These are phyloP conservation scores for Hemichromis elongatus DNA, from an alignment of 2,113 vertebrate species.

Conservation along the genomic window DNA sequence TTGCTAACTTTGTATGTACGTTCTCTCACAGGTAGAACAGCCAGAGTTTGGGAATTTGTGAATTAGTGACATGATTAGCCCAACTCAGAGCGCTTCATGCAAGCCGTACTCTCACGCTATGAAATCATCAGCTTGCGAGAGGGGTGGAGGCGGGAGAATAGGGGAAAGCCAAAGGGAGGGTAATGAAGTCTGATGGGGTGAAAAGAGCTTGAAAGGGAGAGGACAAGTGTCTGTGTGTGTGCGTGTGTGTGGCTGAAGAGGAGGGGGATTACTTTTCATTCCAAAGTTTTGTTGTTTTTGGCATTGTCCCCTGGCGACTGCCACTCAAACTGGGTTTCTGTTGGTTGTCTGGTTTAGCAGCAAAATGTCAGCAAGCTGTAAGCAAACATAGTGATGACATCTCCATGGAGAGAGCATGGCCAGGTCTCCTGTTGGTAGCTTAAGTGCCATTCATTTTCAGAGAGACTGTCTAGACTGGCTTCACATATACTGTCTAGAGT, in stretches of 20 bases:
- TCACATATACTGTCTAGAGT: slow-evolving; percentile 52
- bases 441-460: slow-evolving; percentile 54
- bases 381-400: slow-evolving; percentile 26
- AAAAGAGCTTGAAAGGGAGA: slow-evolving; percentile 14
- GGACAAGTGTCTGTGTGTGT: background rate
- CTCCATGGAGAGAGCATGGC: slow-evolving; percentile 50
- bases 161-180: background rate
- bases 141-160: background rate
- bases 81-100: slow-evolving; percentile 8
- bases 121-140: slow-evolving; percentile 41
- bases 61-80: slow-evolving; percentile 35
- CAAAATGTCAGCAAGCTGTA: slow-evolving; percentile 47
- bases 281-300: slow-evolving; percentile 35
- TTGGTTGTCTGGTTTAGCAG: slow-evolving; percentile 33
- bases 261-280: slow-evolving; percentile 20
- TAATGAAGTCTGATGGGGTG: slow-evolving; percentile 1
- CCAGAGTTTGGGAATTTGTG: background rate
- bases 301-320: slow-evolving; percentile 22
- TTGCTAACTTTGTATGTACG: background rate
- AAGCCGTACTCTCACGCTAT: slow-evolving; percentile 28
- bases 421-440: slow-evolving; percentile 26
- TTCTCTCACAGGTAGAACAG: background rate
- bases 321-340: slow-evolving; percentile 31
- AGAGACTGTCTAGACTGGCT: slow-evolving; percentile 65
- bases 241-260: background rate